Conservation (phyloP, 2,113 vertebrate species). For the Gavia stellata region DNA sequence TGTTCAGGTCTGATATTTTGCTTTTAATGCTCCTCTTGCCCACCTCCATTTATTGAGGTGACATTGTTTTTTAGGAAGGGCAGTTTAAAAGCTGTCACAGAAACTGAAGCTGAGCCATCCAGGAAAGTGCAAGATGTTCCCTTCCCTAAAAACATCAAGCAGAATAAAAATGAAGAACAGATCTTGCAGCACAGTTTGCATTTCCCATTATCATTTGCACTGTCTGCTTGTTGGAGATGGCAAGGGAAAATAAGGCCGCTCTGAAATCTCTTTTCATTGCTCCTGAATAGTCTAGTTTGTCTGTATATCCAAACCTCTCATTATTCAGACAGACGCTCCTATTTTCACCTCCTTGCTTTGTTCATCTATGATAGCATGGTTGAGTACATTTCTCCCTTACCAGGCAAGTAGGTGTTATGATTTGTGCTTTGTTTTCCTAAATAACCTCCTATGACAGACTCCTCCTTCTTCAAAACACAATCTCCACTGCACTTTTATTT, state of each 20-base stretch:
- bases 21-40: background rate
- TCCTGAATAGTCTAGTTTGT: background rate
- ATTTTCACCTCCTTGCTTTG: background rate
- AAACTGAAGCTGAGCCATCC: background rate
- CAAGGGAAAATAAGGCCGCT: background rate
- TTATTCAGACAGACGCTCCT: background rate
- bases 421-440: conserved; percentile 38
- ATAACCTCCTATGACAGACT: background rate
- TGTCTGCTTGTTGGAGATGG: background rate
- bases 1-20: background rate
- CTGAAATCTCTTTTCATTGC: background rate
- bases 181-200: background rate
- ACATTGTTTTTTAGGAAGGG: background rate
- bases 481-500: background rate
- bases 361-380: background rate
- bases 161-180: background rate
- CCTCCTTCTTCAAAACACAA: background rate
- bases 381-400: background rate
- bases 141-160: background rate
- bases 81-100: background rate
- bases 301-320: background rate
- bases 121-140: background rate
- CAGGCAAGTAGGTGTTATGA: conserved; percentile 10
- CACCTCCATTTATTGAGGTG: background rate
- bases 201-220: background rate